Conservation (phyloP, 2,888 invertebrate species). For the Dinocampus coccinellae region DNA sequence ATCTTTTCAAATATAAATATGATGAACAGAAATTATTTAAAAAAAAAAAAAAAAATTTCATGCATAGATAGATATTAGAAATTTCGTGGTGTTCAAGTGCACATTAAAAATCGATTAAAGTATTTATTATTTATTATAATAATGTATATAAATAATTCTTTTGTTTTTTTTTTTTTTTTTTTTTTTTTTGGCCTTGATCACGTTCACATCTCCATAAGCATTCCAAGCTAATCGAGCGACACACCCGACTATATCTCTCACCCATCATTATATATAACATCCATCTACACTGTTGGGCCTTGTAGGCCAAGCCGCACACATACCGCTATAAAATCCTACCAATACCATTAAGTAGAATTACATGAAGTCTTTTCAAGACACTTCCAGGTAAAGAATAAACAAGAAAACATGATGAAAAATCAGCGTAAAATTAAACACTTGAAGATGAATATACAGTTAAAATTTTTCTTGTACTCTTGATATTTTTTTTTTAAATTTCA, state of each 20-base stretch:
- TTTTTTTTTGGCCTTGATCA: slow-evolving; percentile 57
- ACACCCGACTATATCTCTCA: slow-evolving; percentile 49
- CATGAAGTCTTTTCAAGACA: not conserved
- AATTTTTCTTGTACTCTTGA: not conserved
- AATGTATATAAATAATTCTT: too few species aligned
- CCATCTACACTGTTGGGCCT: slow-evolving; percentile 22
- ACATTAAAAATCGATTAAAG: too few species aligned
- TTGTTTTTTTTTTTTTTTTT: too few species aligned
- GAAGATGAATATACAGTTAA: not conserved
- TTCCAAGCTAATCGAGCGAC: slow-evolving; percentile 61
- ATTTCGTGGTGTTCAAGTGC: too few species aligned
- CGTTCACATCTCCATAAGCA: slow-evolving; percentile 55
- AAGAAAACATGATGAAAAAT: not conserved
- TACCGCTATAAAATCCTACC: slow-evolving; percentile 9
- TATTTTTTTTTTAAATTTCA: not conserved
- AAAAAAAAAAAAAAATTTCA: too few species aligned
- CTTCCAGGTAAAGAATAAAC: slow-evolving; percentile 12
- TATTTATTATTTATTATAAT: too few species aligned
- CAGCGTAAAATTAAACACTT: not conserved
- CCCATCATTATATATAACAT: slow-evolving; percentile 36
- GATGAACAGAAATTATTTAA: too few species aligned
- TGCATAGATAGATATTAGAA: too few species aligned
- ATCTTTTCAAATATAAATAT: too few species aligned
- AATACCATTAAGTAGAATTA: not conserved
- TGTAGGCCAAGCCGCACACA: slow-evolving; percentile 7